Conservation (phyloP, 2,113 vertebrate species). For the Meriones unguiculatus region DNA sequence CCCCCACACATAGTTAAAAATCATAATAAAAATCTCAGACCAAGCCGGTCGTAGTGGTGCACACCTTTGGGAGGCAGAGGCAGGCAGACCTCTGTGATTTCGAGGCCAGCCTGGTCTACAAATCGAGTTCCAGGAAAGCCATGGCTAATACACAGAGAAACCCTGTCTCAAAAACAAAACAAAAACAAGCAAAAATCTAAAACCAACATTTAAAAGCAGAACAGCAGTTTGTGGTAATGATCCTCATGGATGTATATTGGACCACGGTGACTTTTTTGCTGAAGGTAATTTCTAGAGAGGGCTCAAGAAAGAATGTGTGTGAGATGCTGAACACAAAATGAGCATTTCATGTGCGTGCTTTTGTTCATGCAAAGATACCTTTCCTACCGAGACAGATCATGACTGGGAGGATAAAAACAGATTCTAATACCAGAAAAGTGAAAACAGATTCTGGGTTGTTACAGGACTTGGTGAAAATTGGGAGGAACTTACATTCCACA, state of each 20-base stretch:
- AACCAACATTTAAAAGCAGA: background rate
- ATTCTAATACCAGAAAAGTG: background rate
- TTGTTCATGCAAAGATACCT: background rate
- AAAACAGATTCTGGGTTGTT: constrained; percentile 6
- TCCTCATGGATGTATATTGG: background rate
- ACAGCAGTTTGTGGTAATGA: background rate
- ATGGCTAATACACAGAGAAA: no score
- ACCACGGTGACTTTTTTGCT: background rate
- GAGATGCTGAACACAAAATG: background rate
- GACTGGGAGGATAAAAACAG: background rate
- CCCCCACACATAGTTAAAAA: background rate
- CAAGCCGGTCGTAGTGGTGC: no score
- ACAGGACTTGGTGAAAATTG: background rate
- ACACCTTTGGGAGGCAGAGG: no score
- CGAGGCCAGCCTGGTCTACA: no score
- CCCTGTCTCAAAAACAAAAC: no score
- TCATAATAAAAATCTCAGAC: background rate
- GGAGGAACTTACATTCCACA: background rate
- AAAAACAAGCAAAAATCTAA: background rate
- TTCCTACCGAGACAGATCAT: background rate
- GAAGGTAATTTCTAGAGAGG: constrained; percentile 21
- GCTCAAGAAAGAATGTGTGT: background rate
- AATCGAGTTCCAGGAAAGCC: no score
- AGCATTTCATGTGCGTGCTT: background rate
- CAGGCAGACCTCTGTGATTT: no score